phyloP scores from a whole-genome alignment of 2,113 vertebrate species.

The Lophotis ruficrista region DNA sequence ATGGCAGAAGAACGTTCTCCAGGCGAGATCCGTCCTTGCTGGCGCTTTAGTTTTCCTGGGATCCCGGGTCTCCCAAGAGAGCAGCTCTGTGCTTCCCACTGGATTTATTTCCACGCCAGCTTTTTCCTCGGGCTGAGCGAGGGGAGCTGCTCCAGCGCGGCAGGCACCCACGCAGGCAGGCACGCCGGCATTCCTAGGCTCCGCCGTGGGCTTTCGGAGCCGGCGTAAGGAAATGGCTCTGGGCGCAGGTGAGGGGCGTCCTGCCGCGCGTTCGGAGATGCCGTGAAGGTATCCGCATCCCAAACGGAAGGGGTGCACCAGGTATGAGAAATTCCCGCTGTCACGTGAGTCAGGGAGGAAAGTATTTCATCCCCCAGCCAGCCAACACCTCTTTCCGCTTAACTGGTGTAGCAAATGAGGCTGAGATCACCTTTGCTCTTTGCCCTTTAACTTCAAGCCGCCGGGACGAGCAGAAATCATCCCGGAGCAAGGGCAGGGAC shows the following conservation, averaged over 20 bases:
- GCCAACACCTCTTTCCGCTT: neutral
- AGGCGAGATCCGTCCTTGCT: no score
- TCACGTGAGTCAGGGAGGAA: conserved; percentile 19
- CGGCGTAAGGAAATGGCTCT: neutral
- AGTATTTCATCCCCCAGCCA: neutral
- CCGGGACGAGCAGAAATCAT: neutral
- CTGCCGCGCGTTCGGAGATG: neutral
- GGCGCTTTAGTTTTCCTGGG: neutral
- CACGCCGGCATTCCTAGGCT: neutral
- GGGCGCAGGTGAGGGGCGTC: neutral
- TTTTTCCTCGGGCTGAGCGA: neutral
- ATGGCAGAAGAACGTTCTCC: neutral
- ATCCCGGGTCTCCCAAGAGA: neutral
- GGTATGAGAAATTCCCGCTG: neutral
- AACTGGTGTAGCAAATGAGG: neutral
- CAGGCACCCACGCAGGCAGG: neutral
- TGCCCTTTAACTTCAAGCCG: neutral
- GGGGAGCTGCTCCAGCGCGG: neutral
- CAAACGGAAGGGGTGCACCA: neutral
- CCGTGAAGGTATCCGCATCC: fast-evolving
- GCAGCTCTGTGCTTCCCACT: neutral
- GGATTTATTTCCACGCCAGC: neutral
- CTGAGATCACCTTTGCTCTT: neutral
- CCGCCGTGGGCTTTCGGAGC: neutral
- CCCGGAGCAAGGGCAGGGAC: neutral